Evolutionary conservation across 2,888 invertebrate genomes (phyloP).

Genomic region (Thecophora atra): DNA sequence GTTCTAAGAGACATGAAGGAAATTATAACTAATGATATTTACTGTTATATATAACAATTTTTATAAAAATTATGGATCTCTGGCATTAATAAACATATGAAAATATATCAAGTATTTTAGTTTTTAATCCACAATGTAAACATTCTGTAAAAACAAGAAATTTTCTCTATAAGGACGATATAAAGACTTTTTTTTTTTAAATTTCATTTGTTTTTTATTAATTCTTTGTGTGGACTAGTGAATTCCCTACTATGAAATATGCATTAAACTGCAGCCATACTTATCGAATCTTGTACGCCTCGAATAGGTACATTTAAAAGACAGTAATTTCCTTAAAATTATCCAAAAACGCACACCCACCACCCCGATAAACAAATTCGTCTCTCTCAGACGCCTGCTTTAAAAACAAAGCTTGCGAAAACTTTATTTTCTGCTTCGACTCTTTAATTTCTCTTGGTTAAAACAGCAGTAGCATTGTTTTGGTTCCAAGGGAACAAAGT

Average conservation of each 20-base stretch:
- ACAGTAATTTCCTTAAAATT: constrained; percentile 11
- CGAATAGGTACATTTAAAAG: background rate
- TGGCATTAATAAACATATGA: too few species aligned
- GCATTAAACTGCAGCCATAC: constrained; percentile 57
- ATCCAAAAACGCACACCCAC: background rate
- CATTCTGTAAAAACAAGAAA: too few species aligned
- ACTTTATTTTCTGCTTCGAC: constrained; percentile 32
- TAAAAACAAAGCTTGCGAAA: constrained; percentile 42
- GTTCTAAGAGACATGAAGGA: too few species aligned
- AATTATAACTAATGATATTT: too few species aligned
- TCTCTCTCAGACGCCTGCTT: constrained; percentile 12
- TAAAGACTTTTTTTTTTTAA: too few species aligned
- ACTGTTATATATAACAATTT: too few species aligned
- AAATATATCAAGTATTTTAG: too few species aligned
- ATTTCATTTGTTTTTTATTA: too few species aligned
- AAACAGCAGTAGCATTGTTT: constrained; percentile 46
- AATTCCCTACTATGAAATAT: too few species aligned
- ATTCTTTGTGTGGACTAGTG: background rate
- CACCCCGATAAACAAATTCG: constrained; percentile 4
- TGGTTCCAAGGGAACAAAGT: constrained; percentile 7
- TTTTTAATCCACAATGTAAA: too few species aligned
- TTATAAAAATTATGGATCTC: too few species aligned
- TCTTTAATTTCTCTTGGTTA: constrained; percentile 56
- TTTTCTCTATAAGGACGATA: too few species aligned
- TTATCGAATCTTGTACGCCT: constrained; percentile 43